Percentiles rank a stretch among this genome's conserved stretches.
Conservation (phyloP, 2,888 invertebrate species). For the Anoplius nigerrimus region DNA sequence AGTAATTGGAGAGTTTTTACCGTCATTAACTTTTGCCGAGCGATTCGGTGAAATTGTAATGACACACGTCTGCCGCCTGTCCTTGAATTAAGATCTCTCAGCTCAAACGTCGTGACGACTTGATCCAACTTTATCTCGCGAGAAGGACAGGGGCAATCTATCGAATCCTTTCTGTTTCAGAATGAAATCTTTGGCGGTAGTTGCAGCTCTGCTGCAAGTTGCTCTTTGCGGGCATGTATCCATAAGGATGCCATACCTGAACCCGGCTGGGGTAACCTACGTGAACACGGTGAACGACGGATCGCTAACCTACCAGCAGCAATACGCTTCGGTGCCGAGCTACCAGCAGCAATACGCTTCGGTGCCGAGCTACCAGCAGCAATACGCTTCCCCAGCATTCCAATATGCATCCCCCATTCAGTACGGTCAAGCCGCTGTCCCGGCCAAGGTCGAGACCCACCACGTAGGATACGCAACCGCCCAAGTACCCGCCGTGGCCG, state of each 20-base stretch:
- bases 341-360: conserved; percentile 35
- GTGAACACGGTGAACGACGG: conserved; percentile 65
- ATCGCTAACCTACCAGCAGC: conserved; percentile 57
- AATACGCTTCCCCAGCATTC: conserved; percentile 51
- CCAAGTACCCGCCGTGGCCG: conserved; percentile 67
- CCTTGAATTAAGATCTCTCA: too few relatives aligned
- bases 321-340: conserved; percentile 20
- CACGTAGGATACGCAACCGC: conserved; percentile 68
- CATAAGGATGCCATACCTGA: conserved; percentile 75
- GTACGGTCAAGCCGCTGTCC: conserved; percentile 53
- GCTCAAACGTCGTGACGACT: too few relatives aligned
- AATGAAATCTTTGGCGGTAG: conserved; percentile 67
- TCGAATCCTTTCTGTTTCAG: conserved; percentile 37
- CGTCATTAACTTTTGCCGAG: too few relatives aligned
- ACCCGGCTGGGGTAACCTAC: conserved; percentile 78
- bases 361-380: conserved; percentile 38
- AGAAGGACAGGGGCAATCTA: too few relatives aligned
- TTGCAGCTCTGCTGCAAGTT: conserved; percentile 67
- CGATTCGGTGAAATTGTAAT: too few relatives aligned
- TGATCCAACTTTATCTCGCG: too few relatives aligned
- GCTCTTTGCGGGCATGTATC: conserved; percentile 65
- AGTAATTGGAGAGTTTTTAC: too few relatives aligned
- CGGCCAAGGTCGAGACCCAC: conserved; percentile 62
- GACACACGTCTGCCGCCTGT: too few relatives aligned
- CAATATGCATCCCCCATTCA: conserved; percentile 47